A percentile compares a stretch with the other conserved stretches of the same genome.
Evolutionary conservation across 2,113 vertebrate genomes (phyloP).

Genomic region (Marcusenius ussheri): DNA sequence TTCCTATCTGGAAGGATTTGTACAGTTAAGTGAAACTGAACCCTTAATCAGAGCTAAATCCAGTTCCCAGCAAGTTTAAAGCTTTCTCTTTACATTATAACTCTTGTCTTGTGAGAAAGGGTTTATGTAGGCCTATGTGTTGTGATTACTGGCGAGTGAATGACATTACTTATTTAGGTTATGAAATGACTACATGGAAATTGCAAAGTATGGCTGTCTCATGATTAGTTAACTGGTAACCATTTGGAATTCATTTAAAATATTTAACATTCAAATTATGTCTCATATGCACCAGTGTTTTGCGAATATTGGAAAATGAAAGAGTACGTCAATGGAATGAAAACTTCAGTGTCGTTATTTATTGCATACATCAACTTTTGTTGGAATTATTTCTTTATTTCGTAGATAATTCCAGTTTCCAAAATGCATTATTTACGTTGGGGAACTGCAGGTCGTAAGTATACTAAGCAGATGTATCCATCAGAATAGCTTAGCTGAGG

Average conservation of each 20-base stretch:
- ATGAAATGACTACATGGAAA: not conserved
- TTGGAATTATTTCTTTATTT: slow-evolving; percentile 17
- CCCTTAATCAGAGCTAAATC: slow-evolving; percentile 39
- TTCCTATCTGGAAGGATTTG: slow-evolving; percentile 10
- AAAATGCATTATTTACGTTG: slow-evolving; percentile 35
- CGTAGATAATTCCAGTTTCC: slow-evolving; percentile 39
- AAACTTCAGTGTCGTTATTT: not conserved
- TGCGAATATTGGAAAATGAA: not conserved
- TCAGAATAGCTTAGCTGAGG: slow-evolving; percentile 59
- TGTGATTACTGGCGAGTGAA: not conserved
- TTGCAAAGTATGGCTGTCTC: not conserved
- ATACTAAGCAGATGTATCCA: slow-evolving; percentile 43
- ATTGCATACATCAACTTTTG: not conserved
- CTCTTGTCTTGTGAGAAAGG: not conserved
- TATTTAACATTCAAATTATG: not conserved
- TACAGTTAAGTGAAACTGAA: slow-evolving; percentile 11
- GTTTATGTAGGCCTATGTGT: not conserved
- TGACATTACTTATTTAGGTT: not conserved
- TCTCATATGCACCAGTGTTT: not conserved
- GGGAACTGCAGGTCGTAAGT: slow-evolving; percentile 34
- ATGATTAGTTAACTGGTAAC: not conserved
- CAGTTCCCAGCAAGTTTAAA: slow-evolving; percentile 35
- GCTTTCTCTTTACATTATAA: not conserved
- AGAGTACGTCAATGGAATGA: not conserved
- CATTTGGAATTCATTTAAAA: not conserved